Base-by-base conservation (phyloP, 2,113 vertebrate genomes). In the Burhinus bistriatus region DNA sequence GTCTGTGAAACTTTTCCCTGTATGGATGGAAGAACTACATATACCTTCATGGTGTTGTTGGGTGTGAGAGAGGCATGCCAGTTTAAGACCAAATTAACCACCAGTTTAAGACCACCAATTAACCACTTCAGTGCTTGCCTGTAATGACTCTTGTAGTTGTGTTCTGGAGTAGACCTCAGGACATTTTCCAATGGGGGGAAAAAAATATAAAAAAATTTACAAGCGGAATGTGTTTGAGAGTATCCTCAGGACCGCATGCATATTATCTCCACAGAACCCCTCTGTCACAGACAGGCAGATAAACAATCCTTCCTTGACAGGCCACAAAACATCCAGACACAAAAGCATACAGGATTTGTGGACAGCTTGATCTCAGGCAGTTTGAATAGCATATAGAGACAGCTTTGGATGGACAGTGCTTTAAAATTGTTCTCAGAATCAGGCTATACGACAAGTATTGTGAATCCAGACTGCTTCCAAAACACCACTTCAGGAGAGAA, bases 131-230 rank as follows among this genome's bases (percentile, higher is more conserved):
- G 8, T 58, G 3, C 12, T 78, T 38, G 15, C 20, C 45, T n/a
- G 9, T 36, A 81, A 26, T 19, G 34, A 38, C 11, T 5, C 30
- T 40, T 49, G 14, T 4, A 23, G 21, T 20, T 10, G 44, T 75
- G 23, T 34, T 66, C 42, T 51, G 49, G 59, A 66, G 5, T 6
- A 78, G 23, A 62, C 4, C 10, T 61, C 40, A 38, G 44, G 61
- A 47, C 4, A 58, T 75, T 27, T 87, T 19, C 9, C 21, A 62
- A 9, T 5, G 15, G 1, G 2, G 3, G 2, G 1, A 4, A 23
- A 49, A 49, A 49, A 32, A 23, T 11, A 18, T 10, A 36, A 26
- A 54, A 79, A 21, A 23, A 14, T 47, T 79, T 51, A 20, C 7
- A 51, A 19, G 9, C 14, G 4, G 4, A 55, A 49, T 58, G 10